phyloP scores from a whole-genome alignment of 2,113 vertebrate genomes.

The Muntiacus reevesi region DNA sequence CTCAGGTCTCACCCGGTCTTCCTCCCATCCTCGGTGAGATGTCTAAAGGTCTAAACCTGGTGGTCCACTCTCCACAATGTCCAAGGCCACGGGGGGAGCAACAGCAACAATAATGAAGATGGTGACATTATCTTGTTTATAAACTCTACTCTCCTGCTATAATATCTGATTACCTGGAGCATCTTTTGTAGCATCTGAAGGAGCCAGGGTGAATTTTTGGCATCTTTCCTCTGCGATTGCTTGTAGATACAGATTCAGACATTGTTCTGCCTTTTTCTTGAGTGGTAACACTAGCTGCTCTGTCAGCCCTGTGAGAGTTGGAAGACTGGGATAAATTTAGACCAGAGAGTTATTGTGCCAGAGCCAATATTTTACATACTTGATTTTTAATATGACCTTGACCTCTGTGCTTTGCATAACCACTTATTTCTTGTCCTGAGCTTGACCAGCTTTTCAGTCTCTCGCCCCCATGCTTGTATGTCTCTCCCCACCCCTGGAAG shows the following conservation, averaged over 20 bases:
- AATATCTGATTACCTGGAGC: not conserved
- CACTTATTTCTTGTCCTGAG: not conserved
- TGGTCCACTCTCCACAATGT: not conserved
- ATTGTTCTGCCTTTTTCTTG: not conserved
- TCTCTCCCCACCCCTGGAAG: not conserved
- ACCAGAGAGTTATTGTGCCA: conserved; percentile 35
- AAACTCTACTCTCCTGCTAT: not conserved
- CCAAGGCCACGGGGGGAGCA: not conserved
- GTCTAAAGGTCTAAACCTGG: not conserved
- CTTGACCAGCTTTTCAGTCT: conserved; percentile 1
- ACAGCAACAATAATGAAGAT: not conserved
- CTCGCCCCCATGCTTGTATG: not conserved
- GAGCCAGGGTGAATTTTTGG: not conserved
- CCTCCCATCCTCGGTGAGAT: not conserved
- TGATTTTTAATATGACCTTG: conserved; percentile 40
- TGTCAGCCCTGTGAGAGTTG: not conserved
- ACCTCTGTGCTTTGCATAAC: not conserved
- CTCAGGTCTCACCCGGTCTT: fast-evolving
- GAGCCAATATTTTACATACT: conserved; percentile 53
- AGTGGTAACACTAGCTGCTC: not conserved
- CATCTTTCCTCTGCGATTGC: not conserved
- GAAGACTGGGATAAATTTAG: conserved; percentile 61
- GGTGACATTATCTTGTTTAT: not conserved
- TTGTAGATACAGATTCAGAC: not conserved
- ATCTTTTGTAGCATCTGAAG: not conserved